Conservation (phyloP, 2,113 vertebrate species). For the Dasyurus viverrinus region DNA sequence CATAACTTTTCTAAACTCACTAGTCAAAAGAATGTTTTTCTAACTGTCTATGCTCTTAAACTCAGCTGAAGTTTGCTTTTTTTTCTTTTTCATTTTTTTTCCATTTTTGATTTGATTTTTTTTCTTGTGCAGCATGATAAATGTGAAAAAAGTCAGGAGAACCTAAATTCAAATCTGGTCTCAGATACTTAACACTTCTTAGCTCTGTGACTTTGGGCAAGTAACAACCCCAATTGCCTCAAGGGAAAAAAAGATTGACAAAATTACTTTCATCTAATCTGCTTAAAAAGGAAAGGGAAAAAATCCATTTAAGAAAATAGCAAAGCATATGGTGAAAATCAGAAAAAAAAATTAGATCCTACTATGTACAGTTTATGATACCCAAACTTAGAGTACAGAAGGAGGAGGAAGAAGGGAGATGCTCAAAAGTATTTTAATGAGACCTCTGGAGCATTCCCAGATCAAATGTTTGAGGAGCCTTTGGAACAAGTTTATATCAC, state of each 20-base stretch:
- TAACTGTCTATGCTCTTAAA: conserved; percentile 55
- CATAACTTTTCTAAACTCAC: conserved; percentile 61
- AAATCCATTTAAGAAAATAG: neutral
- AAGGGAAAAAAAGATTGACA: too few species aligned
- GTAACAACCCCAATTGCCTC: too few species aligned
- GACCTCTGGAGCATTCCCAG: neutral
- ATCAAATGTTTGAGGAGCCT: neutral
- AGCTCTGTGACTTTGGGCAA: too few species aligned
- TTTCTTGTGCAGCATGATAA: too few species aligned
- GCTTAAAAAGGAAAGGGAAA: neutral
- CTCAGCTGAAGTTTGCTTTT: conserved; percentile 62
- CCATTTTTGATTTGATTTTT: too few species aligned
- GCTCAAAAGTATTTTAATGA: neutral
- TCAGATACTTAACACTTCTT: too few species aligned
- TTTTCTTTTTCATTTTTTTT: too few species aligned
- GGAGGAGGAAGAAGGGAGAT: neutral
- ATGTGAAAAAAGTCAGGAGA: too few species aligned
- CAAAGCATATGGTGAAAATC: neutral
- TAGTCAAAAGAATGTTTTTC: conserved; percentile 29
- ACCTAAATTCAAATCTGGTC: too few species aligned
- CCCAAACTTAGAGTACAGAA: too few species aligned
- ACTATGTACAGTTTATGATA: neutral
- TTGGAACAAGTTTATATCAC: neutral
- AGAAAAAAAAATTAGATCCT: neutral
- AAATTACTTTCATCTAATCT: too few species aligned